Base-by-base conservation (phyloP, 1,140 invertebrate species). In the Calosoma granatense region DNA sequence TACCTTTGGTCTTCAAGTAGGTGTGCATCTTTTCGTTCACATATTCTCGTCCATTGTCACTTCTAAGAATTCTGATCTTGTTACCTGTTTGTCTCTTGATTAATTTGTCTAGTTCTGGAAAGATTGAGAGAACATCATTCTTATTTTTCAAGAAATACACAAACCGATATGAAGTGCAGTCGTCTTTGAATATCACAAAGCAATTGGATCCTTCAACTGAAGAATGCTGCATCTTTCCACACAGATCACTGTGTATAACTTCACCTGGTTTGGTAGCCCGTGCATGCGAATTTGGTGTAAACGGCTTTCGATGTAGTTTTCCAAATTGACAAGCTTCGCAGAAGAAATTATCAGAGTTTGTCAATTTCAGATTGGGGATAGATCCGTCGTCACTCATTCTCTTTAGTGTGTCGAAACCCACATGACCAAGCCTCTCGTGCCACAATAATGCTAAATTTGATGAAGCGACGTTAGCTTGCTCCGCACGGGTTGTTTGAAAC, bases 181-280 rank as follows among this genome's bases (percentile, higher is more conserved):
- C 67, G 61, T 74, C 72, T 41, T 67, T 66, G 53, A 73, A 72
- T 17, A 69, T 67, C 2, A 73, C 54, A 63, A 72, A 70, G 61
- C 73, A 74, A 26, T 58, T 64, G 43, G 63, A 60, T 15, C 65
- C 65, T 56, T 70, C 65, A 52, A 56, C 55, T 9, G 67, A 64
- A 22, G 55, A 17, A 43, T 63, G 64, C 22, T 57, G 60, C 19
- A 73, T 70, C 14, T 68, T 70, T 26, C 70, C 70, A 63, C 66
- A 72, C 0, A 73, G 59, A 63, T 73, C 70, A 26, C 60, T 65
- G 54, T 70, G 67, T 51, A 73, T 61, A 52, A 70, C 47, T 56
- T 71, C 62, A 54, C 71, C 57, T 52, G 56, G 22, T 57, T 59
- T 61, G 19, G 47, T 54, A 20, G 57, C 36, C 55, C 56, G 53